These are phyloP conservation scores for Oreortyx pictus DNA, from an alignment of 2,797 vertebrate species.

Conservation along the genomic window DNA sequence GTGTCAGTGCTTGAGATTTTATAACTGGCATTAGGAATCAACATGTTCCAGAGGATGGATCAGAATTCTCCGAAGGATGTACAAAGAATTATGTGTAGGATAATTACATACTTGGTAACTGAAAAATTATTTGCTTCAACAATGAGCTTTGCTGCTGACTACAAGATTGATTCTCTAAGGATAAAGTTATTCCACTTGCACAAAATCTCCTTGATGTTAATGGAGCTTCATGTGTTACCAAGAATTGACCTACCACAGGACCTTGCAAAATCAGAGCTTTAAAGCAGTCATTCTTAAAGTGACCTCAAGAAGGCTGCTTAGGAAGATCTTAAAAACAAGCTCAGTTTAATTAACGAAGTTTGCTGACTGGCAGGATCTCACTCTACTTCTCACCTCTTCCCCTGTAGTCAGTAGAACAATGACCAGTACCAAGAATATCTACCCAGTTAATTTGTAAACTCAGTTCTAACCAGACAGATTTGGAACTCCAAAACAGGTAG, in stretches of 20 bases:
- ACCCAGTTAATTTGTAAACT: background rate
- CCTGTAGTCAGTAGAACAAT: background rate
- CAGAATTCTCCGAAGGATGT: conserved; percentile 16
- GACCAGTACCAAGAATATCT: background rate
- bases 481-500: background rate
- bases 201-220: background rate
- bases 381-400: background rate
- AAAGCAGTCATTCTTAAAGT: conserved; percentile 11
- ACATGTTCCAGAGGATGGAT: background rate
- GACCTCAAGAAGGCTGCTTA: background rate
- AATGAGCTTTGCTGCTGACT: background rate
- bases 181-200: background rate
- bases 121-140: conserved; percentile 34
- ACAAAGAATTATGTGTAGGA: background rate
- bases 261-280: conserved; percentile 14
- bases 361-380: conserved; percentile 2
- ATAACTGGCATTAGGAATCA: conserved; percentile 10
- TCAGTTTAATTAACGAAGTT: conserved; percentile 19
- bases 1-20: conserved; percentile 32
- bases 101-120: conserved; percentile 4
- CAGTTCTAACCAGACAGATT: background rate
- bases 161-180: background rate
- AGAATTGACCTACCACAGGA: background rate
- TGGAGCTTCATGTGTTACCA: background rate
- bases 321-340: background rate